Evolutionary conservation across 2,113 vertebrate species (phyloP).

Genomic region (Lasiurus borealis): DNA sequence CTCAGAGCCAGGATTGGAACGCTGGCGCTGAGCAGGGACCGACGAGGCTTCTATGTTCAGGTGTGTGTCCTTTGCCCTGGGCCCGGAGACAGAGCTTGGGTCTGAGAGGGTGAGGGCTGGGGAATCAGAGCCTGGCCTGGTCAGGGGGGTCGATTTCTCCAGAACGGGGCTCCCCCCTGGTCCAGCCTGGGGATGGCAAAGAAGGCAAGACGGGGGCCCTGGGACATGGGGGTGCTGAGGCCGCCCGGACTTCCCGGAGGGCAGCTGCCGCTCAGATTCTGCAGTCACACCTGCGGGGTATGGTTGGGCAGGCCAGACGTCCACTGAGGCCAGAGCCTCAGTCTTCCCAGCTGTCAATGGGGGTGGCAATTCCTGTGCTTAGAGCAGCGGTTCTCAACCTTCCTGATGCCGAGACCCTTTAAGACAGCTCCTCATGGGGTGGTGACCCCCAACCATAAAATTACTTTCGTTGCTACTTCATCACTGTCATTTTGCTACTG

Average conservation of each 20-base stretch:
- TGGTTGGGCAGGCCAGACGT: not conserved
- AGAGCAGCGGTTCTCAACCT: not conserved
- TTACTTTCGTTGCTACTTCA: too few relatives aligned
- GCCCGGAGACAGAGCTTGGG: too few relatives aligned
- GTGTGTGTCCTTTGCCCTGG: not conserved
- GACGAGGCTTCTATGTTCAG: not conserved
- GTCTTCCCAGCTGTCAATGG: conserved; percentile 5
- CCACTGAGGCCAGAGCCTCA: not conserved
- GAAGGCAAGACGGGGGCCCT: not conserved
- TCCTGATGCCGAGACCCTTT: too few relatives aligned
- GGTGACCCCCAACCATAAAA: too few relatives aligned
- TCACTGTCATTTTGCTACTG: too few relatives aligned
- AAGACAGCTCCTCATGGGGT: too few relatives aligned
- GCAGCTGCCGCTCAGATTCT: not conserved
- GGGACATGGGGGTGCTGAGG: not conserved
- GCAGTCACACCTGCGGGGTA: not conserved
- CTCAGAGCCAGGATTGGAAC: not conserved
- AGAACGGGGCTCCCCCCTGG: not conserved
- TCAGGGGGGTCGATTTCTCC: not conserved
- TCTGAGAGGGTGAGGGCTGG: not conserved
- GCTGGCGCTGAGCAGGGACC: not conserved
- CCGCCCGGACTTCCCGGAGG: not conserved
- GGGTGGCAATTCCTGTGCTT: not conserved
- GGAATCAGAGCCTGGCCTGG: too few relatives aligned
- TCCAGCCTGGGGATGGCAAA: not conserved